Conservation (phyloP, 2,888 invertebrate genomes). For the Troglohyphantes excavatus region DNA sequence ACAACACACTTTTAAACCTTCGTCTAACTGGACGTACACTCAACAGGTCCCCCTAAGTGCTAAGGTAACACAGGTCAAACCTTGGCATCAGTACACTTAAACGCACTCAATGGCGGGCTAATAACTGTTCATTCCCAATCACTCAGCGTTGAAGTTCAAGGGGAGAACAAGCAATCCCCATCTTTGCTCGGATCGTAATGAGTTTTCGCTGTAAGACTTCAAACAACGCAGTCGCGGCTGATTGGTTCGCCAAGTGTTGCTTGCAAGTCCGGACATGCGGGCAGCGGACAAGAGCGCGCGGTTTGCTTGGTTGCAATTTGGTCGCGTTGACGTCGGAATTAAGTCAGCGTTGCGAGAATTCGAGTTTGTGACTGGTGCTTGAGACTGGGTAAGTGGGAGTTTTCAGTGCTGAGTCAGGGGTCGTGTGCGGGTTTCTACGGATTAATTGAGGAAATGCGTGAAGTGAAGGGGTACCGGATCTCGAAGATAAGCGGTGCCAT, state of each 20-base stretch:
- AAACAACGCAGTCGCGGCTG: slow-evolving; percentile 41
- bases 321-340: slow-evolving; percentile 34
- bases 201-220: slow-evolving; percentile 77
- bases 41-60: slow-evolving; percentile 55
- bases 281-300: not conserved
- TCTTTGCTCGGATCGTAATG: slow-evolving; percentile 58
- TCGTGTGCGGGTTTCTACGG: not conserved
- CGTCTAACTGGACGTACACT: slow-evolving; percentile 1
- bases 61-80: slow-evolving; percentile 15
- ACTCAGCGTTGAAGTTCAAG: slow-evolving; percentile 58
- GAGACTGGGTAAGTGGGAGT: slow-evolving; percentile 4
- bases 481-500: no score
- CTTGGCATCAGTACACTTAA: slow-evolving; percentile 59
- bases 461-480: not conserved
- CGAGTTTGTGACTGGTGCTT: slow-evolving; percentile 22
- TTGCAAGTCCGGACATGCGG: slow-evolving; percentile 20
- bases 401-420: slow-evolving; percentile 28
- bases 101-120: slow-evolving; percentile 48
- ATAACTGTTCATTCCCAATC: slow-evolving; percentile 73
- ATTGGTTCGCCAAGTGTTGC: slow-evolving; percentile 48
- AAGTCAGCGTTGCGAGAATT: slow-evolving; percentile 35
- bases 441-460: not conserved
- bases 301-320: slow-evolving; percentile 58
- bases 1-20: not conserved
- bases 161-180: slow-evolving; percentile 62